Conservation (phyloP, 1,140 invertebrate genomes). For the Teleopsis dalmanni region DNA sequence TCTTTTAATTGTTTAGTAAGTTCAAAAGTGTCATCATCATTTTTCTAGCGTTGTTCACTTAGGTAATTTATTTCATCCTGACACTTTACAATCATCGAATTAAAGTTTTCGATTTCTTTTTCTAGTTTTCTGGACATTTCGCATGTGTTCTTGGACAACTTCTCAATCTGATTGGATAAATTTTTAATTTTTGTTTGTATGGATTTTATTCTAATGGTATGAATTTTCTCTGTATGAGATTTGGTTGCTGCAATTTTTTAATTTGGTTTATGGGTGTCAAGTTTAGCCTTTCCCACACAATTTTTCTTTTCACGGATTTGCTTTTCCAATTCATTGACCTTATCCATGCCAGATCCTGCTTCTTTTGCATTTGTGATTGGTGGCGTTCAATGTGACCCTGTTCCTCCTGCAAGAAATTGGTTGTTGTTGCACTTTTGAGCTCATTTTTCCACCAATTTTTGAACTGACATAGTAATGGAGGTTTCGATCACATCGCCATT, state of each 20-base stretch:
- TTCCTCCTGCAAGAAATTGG: constrained; percentile 36
- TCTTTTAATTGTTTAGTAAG: constrained; percentile 46
- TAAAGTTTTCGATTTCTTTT: constrained; percentile 62
- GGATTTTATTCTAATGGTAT: constrained; percentile 60
- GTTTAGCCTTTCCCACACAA: no score
- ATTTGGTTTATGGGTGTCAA: no score
- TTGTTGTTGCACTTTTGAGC: constrained; percentile 59
- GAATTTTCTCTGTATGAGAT: constrained; percentile 68
- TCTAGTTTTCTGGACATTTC: constrained; percentile 67
- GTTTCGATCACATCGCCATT: constrained; percentile 85
- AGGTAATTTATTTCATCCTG: constrained; percentile 54
- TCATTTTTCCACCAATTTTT: constrained; percentile 64
- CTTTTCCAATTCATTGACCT: no score
- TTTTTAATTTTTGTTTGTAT: constrained; percentile 65
- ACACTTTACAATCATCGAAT: constrained; percentile 59
- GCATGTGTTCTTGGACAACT: constrained; percentile 74
- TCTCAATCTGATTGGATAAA: constrained; percentile 60
- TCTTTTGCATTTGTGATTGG: no score
- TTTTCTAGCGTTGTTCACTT: constrained; percentile 54
- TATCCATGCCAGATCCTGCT: no score
- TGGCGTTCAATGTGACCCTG: constrained; percentile 33
- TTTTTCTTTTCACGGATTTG: no score
- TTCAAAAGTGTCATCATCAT: constrained; percentile 52
- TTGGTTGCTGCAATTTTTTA: constrained; percentile 55
- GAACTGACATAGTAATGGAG: constrained; percentile 78